Evolutionary conservation across 2,888 invertebrate species (phyloP), one percentile per base, ranked within the genome.

Genomic region (Beris chalybata): DNA sequence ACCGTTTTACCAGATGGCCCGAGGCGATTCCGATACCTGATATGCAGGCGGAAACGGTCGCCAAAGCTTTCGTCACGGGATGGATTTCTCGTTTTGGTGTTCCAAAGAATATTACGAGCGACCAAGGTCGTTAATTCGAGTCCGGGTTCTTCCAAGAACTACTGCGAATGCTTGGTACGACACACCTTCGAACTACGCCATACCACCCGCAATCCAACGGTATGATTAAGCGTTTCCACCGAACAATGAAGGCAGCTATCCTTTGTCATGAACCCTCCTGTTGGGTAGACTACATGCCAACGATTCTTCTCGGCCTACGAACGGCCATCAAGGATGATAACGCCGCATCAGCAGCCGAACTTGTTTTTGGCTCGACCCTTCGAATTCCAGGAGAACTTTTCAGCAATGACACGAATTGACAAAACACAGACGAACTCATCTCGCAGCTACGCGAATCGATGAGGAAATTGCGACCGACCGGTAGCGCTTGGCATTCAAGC

Each of bases 371-470:
- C 15, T 52, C 52, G 9, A 15, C 52, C 3, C 22, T 52, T 15
- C 52, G 52, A 22, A n/a, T 52, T n/a, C 52, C 52, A n/a, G 52
- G 52, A n/a, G 52, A 52, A 52, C 3, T 52, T 22, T 52, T 52
- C 22, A n/a, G 22, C 13, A 4, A 52, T 3, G 44, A 44, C n/a
- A 3, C 9, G 11, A 44, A 2, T n/a, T 2, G n/a, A 12, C 44
- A 44, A 44, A 44, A 44, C 3, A 22, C 22, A 22, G 22, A 22
- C 3, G 44, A 44, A n/a, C 44, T 44, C 11, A 44, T 44, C 44
- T 2, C 9, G 2, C 44, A 44, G n/a, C n/a, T 44, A 3, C 44
- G 44, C 9, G 11, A 44, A 44, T 12, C 44, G n/a, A 44, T 44
- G 44, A 9, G 44, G n/a, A 44, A 44, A 44, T n/a, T 44, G 44